Conservation (phyloP, 1,140 invertebrate genomes). For the Tetragnatha versicolor region DNA sequence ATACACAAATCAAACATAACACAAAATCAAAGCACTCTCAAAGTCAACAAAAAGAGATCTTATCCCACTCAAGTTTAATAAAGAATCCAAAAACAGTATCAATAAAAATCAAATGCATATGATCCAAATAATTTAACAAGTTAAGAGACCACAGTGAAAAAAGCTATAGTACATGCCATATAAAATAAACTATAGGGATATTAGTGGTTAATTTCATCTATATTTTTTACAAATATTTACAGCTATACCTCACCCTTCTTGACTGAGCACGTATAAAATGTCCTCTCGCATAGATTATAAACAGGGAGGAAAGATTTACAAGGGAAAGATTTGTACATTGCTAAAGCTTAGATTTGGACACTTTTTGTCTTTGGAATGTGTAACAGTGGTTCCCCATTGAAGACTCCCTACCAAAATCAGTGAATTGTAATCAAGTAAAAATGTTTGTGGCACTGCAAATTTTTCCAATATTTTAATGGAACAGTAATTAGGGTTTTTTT, state of each 20-base stretch:
- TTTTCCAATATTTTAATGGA: too few relatives aligned
- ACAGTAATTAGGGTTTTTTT: too few relatives aligned
- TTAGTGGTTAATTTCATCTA: constrained; percentile 3
- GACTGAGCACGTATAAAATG: constrained; percentile 16
- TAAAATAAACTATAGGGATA: constrained; percentile 25
- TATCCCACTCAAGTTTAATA: neutral
- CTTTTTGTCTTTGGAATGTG: constrained; percentile 50
- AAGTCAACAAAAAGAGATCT: constrained; percentile 29
- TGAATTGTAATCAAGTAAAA: constrained; percentile 11
- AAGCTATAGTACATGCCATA: constrained; percentile 6
- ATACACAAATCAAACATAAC: too few relatives aligned
- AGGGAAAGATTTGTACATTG: constrained; percentile 42
- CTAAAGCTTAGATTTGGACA: constrained; percentile 24
- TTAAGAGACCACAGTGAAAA: too few relatives aligned
- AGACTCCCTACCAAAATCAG: too few relatives aligned
- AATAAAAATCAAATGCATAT: constrained; percentile 14
- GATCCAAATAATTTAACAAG: constrained; percentile 35
- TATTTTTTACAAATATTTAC: constrained; percentile 33
- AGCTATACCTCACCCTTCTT: neutral
- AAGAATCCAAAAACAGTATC: neutral
- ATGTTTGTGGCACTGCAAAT: too few relatives aligned
- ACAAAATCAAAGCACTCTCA: too few relatives aligned
- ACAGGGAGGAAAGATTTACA: constrained; percentile 7
- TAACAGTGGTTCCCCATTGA: too few relatives aligned
- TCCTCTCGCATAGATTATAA: constrained; percentile 1